These are phyloP conservation scores for Urocyon cinereoargenteus DNA, from an alignment of 2,797 vertebrate genomes.

Conservation along the genomic window DNA sequence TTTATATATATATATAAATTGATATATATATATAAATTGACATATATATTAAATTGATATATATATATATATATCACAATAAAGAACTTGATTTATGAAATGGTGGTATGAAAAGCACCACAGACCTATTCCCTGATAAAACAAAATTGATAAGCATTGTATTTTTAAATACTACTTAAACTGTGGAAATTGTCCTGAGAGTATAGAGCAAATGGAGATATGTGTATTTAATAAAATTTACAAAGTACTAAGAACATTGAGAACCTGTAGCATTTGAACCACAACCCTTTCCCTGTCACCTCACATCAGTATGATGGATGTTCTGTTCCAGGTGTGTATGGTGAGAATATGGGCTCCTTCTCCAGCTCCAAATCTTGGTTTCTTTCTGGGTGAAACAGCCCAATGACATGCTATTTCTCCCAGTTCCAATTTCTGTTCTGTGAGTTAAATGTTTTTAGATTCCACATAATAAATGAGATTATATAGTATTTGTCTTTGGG, in stretches of 20 bases:
- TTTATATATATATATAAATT: too few species aligned
- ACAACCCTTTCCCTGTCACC: background rate
- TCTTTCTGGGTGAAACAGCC: background rate
- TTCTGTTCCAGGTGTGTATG: background rate
- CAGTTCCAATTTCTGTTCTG: background rate
- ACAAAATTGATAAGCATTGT: background rate
- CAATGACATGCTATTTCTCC: background rate
- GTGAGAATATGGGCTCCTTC: background rate
- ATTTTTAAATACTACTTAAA: background rate
- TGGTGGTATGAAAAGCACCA: background rate
- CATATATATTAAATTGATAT: too few species aligned
- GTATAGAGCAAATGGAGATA: background rate
- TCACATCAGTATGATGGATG: background rate
- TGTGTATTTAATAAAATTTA: background rate
- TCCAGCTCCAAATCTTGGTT: background rate
- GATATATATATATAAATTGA: too few species aligned
- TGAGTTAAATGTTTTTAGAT: background rate
- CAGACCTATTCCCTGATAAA: background rate
- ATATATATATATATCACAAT: too few species aligned
- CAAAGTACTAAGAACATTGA: background rate
- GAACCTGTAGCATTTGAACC: background rate
- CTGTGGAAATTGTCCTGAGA: background rate
- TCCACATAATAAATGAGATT: background rate
- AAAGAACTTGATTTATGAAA: background rate
- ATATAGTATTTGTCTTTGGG: background rate